These are phyloP conservation scores for Troides aeacus DNA, from an alignment of 2,888 invertebrate species.

Conservation along the genomic window DNA sequence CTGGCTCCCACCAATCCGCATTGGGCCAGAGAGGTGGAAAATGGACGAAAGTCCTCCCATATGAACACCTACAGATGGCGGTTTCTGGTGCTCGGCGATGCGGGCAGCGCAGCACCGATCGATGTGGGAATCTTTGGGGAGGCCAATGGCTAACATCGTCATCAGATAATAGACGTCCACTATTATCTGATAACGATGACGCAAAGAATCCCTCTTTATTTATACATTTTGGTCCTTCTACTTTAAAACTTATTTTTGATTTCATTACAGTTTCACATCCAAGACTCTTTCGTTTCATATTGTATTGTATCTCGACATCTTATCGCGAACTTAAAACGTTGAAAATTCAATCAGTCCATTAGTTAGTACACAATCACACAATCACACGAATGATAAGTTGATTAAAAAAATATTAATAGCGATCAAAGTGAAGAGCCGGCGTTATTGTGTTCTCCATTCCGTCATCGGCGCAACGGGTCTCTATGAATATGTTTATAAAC, in stretches of 20 bases:
- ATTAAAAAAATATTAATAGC: neutral
- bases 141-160: no score
- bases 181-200: no score
- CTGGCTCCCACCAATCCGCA: no score
- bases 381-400: conserved; percentile 7
- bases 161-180: no score
- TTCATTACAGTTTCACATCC: neutral
- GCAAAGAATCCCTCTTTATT: no score
- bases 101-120: no score
- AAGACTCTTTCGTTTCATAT: neutral
- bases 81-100: no score
- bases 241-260: neutral
- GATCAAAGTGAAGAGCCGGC: conserved; percentile 1
- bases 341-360: neutral
- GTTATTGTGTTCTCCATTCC: neutral
- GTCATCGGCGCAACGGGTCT: neutral
- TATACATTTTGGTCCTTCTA: no score
- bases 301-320: neutral
- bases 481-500: neutral
- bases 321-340: neutral
- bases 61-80: no score
- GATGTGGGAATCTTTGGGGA: no score
- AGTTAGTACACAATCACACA: conserved; percentile 10
- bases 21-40: no score
- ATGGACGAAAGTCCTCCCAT: no score